These are phyloP conservation scores for Ornithoptera alexandrae DNA, from an alignment of 2,888 invertebrate species.

Conservation along the genomic window DNA sequence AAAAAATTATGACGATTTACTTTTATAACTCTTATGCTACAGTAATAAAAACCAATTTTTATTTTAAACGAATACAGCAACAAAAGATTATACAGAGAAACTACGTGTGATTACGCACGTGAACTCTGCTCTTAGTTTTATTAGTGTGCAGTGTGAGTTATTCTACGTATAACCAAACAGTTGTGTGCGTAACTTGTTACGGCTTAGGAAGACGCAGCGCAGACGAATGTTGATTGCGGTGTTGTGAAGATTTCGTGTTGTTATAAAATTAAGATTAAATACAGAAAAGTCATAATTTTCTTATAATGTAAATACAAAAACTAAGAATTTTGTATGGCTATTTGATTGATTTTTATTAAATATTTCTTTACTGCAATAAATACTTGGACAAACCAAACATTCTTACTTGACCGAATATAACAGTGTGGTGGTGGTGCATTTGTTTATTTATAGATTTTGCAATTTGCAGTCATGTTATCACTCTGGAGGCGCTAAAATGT, in stretches of 20 bases:
- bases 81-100: conserved; percentile 12
- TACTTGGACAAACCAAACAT: conserved; percentile 35
- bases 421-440: conserved; percentile 63
- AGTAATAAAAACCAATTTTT: not conserved
- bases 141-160: conserved; percentile 36
- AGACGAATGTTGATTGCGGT: conserved; percentile 38
- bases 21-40: not conserved
- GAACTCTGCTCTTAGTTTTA: conserved; percentile 26
- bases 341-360: conserved; percentile 34
- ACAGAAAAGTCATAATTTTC: conserved; percentile 5
- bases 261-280: conserved; percentile 29
- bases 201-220: conserved; percentile 47
- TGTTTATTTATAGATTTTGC: conserved; percentile 79
- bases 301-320: conserved; percentile 9
- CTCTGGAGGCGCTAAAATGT: conserved; percentile 78
- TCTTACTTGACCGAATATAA: conserved; percentile 38
- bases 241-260: conserved; percentile 48
- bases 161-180: conserved; percentile 10
- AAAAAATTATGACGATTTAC: not conserved
- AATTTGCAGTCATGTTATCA: conserved; percentile 78
- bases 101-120: conserved; percentile 32
- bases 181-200: conserved; percentile 44
- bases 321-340: not conserved
- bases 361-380: conserved; percentile 32
- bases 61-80: not conserved